Conservation (phyloP, 64 coral and sea anemone genomes). For the Pachyseris speciosa region DNA sequence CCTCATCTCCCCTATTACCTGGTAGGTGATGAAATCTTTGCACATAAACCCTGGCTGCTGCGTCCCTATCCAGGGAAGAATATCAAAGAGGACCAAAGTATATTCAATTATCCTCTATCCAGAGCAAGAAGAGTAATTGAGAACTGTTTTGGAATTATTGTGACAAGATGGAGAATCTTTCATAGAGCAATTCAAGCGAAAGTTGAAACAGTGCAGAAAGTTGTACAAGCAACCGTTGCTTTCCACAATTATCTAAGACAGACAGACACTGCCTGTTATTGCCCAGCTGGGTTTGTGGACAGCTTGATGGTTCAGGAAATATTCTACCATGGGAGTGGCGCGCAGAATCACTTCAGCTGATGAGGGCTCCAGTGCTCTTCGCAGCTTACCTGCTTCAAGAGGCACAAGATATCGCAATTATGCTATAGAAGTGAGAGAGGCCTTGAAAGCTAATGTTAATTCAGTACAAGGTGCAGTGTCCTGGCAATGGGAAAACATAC, state of each 20-base stretch:
- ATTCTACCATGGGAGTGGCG: slow-evolving; percentile 59
- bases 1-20: slow-evolving; percentile 30
- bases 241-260: slow-evolving; percentile 32
- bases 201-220: slow-evolving; percentile 21
- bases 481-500: slow-evolving; percentile 54
- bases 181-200: not conserved
- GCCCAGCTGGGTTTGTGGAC: slow-evolving; percentile 23
- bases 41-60: slow-evolving; percentile 15
- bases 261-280: slow-evolving; percentile 34
- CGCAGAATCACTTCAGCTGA: slow-evolving; percentile 21
- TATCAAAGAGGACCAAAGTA: slow-evolving; percentile 35
- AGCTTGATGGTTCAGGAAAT: slow-evolving; percentile 50
- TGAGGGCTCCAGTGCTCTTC: slow-evolving; percentile 1
- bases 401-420: slow-evolving; percentile 37
- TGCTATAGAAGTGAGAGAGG: slow-evolving; percentile 50
- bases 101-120: slow-evolving; percentile 54
- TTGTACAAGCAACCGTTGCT: slow-evolving; percentile 32
- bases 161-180: slow-evolving; percentile 61
- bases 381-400: not conserved
- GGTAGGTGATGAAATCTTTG: slow-evolving; percentile 48
- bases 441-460: slow-evolving; percentile 35
- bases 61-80: slow-evolving; percentile 37
- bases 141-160: slow-evolving; percentile 47
- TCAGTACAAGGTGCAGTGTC: slow-evolving; percentile 44
- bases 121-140: slow-evolving; percentile 45